Percentiles rank a stretch among this genome's conserved stretches.
Evolutionary conservation across 1,140 invertebrate species (phyloP).

Genomic region (Polypedilum pembai): DNA sequence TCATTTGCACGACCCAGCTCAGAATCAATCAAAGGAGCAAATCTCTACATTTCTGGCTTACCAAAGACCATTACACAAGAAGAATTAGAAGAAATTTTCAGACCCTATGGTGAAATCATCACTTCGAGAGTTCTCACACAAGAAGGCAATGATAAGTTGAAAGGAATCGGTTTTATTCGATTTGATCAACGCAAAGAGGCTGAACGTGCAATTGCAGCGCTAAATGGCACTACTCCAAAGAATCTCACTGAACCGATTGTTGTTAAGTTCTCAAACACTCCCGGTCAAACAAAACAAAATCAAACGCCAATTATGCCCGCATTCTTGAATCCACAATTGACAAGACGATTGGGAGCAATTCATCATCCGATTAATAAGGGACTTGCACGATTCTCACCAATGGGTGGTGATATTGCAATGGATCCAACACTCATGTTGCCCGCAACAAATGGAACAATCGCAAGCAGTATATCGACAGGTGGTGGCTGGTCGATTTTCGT

Average conservation of each 20-base stretch:
- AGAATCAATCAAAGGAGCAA: conserved; percentile 83
- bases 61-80: conserved; percentile 79
- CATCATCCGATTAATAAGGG: conserved; percentile 80
- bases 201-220: conserved; percentile 51
- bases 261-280: conserved; percentile 55
- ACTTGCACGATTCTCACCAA: conserved; percentile 76
- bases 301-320: conserved; percentile 40
- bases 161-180: conserved; percentile 56
- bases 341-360: conserved; percentile 61
- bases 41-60: conserved; percentile 79
- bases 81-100: conserved; percentile 75
- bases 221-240: conserved; percentile 52
- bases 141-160: conserved; percentile 46
- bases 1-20: conserved; percentile 81
- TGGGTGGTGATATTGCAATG: conserved; percentile 67
- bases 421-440: conserved; percentile 61
- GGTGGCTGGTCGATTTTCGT: conserved; percentile 98
- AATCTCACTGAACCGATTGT: conserved; percentile 52
- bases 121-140: conserved; percentile 80
- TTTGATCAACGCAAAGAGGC: conserved; percentile 56
- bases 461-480: conserved; percentile 37
- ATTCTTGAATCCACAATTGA: conserved; percentile 51
- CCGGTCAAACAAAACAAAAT: conserved; percentile 48
- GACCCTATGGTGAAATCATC: conserved; percentile 74
- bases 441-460: conserved; percentile 54